Evolutionary conservation across 2,797 vertebrate species (phyloP).

Genomic region (Gymnothorax javanicus): DNA sequence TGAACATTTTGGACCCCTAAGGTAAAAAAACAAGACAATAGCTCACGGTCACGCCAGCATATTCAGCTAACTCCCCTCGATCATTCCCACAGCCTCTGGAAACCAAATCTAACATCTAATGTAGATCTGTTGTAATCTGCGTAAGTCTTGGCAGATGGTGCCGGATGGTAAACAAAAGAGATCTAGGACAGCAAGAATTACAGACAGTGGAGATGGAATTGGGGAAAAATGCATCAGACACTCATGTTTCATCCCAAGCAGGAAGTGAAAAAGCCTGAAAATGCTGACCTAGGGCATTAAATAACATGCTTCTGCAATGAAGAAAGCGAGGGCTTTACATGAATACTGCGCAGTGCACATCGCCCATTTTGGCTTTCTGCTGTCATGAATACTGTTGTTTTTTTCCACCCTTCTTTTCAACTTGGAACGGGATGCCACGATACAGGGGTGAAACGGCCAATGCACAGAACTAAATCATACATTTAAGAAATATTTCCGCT

Average conservation of each 20-base stretch:
- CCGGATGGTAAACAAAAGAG: conserved; percentile 47
- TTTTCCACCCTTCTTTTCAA: neutral
- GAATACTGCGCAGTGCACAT: neutral
- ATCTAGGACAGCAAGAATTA: conserved; percentile 27
- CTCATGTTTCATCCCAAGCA: neutral
- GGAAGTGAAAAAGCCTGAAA: neutral
- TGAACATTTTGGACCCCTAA: neutral
- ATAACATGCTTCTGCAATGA: neutral
- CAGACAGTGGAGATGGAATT: conserved; percentile 25
- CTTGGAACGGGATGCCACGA: neutral
- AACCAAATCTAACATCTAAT: conserved; percentile 20
- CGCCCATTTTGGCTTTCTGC: neutral
- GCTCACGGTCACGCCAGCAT: neutral
- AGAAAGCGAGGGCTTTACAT: neutral
- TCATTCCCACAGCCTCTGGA: conserved; percentile 14
- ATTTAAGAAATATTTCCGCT: neutral
- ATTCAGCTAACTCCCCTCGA: conserved; percentile 1
- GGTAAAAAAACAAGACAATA: neutral
- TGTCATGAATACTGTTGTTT: neutral
- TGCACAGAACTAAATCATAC: neutral
- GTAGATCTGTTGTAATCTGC: conserved; percentile 38
- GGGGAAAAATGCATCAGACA: neutral
- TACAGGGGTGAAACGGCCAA: neutral
- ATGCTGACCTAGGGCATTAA: neutral
- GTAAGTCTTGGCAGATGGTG: conserved; percentile 39